Evolutionary conservation across 2,797 vertebrate species (phyloP).

Genomic region (Myripristis jacobus): DNA sequence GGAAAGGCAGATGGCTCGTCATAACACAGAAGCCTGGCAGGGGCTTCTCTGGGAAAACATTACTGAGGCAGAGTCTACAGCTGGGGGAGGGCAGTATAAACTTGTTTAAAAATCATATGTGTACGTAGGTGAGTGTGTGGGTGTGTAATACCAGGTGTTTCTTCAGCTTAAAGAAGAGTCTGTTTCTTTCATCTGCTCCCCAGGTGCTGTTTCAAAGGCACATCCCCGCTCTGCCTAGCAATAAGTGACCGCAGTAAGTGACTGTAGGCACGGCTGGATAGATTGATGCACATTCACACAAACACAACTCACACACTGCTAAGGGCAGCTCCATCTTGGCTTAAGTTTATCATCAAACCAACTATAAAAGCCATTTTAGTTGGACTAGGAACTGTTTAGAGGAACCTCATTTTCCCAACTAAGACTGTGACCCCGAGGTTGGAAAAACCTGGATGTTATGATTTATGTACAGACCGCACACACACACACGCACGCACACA

Average conservation of each 20-base stretch:
- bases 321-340: conserved; percentile 15
- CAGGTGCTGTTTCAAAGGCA: conserved; percentile 77
- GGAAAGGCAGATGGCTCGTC: conserved; percentile 25
- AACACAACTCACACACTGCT: conserved; percentile 39
- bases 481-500: conserved; percentile 11
- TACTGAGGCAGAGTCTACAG: conserved; percentile 3
- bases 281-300: conserved; percentile 70
- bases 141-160: conserved; percentile 42
- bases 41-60: conserved; percentile 4
- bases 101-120: conserved; percentile 18
- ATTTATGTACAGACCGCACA: conserved; percentile 1
- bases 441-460: conserved; percentile 51
- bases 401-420: conserved; percentile 18
- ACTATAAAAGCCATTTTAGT: conserved; percentile 1
- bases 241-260: conserved; percentile 70
- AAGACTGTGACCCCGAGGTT: conserved; percentile 66
- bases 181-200: conserved; percentile 57
- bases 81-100: conserved; percentile 24
- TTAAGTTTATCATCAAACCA: conserved; percentile 11
- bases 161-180: conserved; percentile 51
- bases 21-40: conserved; percentile 4
- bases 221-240: conserved; percentile 68
- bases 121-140: conserved; percentile 10
- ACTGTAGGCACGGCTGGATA: conserved; percentile 75
- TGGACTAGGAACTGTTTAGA: conserved; percentile 13